These are phyloP conservation scores for Silvanus unidentatus DNA, from an alignment of 2,888 invertebrate genomes.

Conservation along the genomic window DNA sequence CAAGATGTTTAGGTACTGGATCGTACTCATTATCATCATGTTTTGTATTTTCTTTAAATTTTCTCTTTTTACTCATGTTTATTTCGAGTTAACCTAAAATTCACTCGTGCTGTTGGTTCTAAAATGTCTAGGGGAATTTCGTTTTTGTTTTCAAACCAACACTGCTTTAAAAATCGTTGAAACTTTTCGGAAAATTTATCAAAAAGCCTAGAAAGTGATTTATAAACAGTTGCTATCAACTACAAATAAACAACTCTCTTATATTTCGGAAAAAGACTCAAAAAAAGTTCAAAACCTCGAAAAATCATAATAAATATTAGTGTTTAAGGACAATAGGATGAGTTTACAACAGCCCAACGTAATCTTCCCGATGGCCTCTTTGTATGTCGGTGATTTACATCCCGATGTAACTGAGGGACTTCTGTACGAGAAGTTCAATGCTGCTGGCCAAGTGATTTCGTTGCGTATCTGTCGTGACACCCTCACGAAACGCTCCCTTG, in stretches of 20 bases:
- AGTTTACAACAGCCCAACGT: constrained; percentile 45
- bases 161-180: too few species aligned
- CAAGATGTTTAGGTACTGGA: constrained; percentile 70
- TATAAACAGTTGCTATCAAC: too few species aligned
- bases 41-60: constrained; percentile 43
- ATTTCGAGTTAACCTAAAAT: background rate
- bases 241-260: too few species aligned
- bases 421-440: constrained; percentile 98
- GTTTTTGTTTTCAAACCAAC: too few species aligned
- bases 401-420: constrained; percentile 97
- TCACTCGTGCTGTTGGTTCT: too few species aligned
- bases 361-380: constrained; percentile 87
- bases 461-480: constrained; percentile 98
- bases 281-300: too few species aligned
- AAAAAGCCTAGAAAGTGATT: too few species aligned
- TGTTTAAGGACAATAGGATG: constrained; percentile 22
- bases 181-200: too few species aligned
- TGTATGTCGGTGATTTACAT: constrained; percentile 98
- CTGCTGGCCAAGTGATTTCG: constrained; percentile 95
- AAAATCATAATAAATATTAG: too few species aligned
- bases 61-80: constrained; percentile 54
- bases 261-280: too few species aligned
- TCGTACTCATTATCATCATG: constrained; percentile 72
- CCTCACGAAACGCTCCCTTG: constrained; percentile 92
- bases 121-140: too few species aligned